Base-by-base conservation (phyloP, 2,113 vertebrate genomes). In the Elgaria multicarinata region DNA sequence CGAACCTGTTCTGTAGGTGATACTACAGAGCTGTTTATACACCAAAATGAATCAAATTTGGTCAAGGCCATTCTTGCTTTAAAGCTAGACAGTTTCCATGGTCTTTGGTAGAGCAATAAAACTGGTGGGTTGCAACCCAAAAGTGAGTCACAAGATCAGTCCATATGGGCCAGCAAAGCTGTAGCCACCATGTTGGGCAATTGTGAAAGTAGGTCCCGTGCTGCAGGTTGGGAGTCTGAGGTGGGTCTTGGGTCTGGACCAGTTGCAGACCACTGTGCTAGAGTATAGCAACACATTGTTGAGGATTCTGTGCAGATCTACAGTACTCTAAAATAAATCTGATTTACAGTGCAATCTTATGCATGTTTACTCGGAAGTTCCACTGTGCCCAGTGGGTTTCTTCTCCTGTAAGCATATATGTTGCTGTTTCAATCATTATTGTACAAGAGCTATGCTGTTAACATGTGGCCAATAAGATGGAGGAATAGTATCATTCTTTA, bases 21-120 rank as follows among this genome's bases (percentile, higher is more conserved):
- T 89, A 83, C 83, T 90, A 83, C 83, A 90, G 88, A 89, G 10
- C 91, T 92, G 22, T 87, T 84, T 90, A 91, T 86, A 94, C 72
- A 88, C 72, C 64, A 28, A 92, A 66, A 14, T 75, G 42, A 78
- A 42, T 44, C 55, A 22, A 72, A 36, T 33, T 90, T 92, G n/a
- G 6, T 26, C 12, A 67, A n/a, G 26, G 42, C 6, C 31, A 31
- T 42, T 81, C 36, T 81, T 31, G 31, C 1, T 3, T 13, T 67
- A 50, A 46, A 44, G 71, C 28, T 55, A 16, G 12, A 69, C 39
- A 31, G 53, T 55, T 20, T 81, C 62, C 13, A 62, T 39, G 46
- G 7, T 53, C 7, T 20, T 72, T n/a, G n/a, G n/a, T n/a, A n/a
- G n/a, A n/a, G n/a, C n/a, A n/a, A n/a, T n/a, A n/a, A n/a, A n/a